Conservation (phyloP, 2,113 vertebrate genomes). For the Phalacrocorax pelagicus region DNA sequence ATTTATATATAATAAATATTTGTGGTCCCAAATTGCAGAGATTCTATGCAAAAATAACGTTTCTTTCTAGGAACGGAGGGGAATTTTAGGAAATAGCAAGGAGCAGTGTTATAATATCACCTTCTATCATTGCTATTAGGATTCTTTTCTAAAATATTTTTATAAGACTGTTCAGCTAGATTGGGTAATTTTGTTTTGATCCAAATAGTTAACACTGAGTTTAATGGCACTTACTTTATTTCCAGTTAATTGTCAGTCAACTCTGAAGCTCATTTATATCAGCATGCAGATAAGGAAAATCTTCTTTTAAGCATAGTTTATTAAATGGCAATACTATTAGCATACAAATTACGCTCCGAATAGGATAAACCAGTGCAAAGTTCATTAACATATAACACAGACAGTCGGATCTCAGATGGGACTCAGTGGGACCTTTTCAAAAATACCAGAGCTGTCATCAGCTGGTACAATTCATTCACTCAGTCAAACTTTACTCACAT, state of each 20-base stretch:
- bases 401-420: constrained; percentile 58
- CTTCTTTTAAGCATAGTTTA: constrained; percentile 42
- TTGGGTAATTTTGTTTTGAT: constrained; percentile 15
- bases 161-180: background rate
- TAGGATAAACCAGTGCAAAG: constrained; percentile 57
- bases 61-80: background rate
- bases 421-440: constrained; percentile 59
- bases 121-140: background rate
- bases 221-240: constrained; percentile 41
- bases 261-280: constrained; percentile 41
- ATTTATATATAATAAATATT: constrained; percentile 10
- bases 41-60: background rate
- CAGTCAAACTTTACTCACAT: constrained; percentile 37
- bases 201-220: background rate
- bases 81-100: background rate
- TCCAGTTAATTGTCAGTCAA: constrained; percentile 29
- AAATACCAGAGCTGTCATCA: constrained; percentile 60
- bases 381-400: constrained; percentile 65
- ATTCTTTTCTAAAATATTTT: background rate
- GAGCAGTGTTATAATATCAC: background rate
- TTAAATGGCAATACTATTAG: constrained; percentile 52
- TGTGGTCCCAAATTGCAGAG: background rate
- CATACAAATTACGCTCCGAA: constrained; percentile 13
- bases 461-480: constrained; percentile 51
- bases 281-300: constrained; percentile 12